Base-by-base conservation (phyloP, 2,888 invertebrate species). In the Lasioglossum leucozonium region DNA sequence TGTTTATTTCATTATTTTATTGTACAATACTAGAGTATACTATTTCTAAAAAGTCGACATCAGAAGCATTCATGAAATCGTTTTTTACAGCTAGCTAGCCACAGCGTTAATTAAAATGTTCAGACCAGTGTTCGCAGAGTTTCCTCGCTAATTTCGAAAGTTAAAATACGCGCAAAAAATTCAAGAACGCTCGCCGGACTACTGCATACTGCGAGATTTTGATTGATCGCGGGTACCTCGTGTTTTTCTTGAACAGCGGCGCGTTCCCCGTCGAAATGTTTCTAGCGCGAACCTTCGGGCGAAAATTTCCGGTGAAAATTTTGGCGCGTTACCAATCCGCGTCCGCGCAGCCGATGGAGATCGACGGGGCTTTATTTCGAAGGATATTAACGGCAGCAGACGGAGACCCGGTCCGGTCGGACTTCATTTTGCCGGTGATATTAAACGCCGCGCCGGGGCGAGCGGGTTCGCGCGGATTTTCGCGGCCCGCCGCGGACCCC, bases 331-430 rank as follows among this genome's bases (percentile, higher is more conserved):
- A 51, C 72, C 76, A 85, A 76, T 79, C 58, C 34, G 72, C 69
- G 22, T 71, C 37, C 34, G 51, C 18, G 44, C 18, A 44, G 47
- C 85, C 74, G 77, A 79, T 67, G 40, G 71, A 79, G 71, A 82
- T 76, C 82, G 42, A 34, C 82, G 22, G 77, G 86, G 37, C 37
- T 87, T 82, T 75, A 86, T 75, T 79, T 67, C 55, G 82, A 18
- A 62, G 26, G 65, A 34, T 83, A 77, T 78, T 72, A 84, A 82
- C 65, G 3, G 18, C 30, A 34, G 34, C 42, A 8, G 47, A 18
- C 37, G 11, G 67, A 5, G 34, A 72, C 30, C 62, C 73, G 44
- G 37, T 75, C 62, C 73, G 44, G 37, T 75, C 37, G 16, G 62
- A 30, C 58, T 78, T 44, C 76, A 47, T 86, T 86, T 67, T 65